phyloP scores from a whole-genome alignment of 2,113 vertebrate genomes.

The Psittacara wagleri region DNA sequence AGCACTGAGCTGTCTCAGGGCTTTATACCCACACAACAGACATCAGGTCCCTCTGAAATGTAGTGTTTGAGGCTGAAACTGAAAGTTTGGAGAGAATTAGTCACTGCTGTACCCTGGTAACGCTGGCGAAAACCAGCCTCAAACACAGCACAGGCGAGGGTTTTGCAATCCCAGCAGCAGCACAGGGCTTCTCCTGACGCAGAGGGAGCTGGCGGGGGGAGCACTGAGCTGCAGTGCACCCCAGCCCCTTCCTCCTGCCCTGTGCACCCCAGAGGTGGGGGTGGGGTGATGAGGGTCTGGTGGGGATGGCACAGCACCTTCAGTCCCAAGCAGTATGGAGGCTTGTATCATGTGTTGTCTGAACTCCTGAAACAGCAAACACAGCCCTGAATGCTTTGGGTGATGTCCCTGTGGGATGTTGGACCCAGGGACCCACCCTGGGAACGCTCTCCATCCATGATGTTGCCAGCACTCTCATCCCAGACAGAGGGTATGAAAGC shows the following conservation, averaged over 20 bases:
- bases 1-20: not conserved
- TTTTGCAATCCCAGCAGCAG: conserved; percentile 35
- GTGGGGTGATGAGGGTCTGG: rapidly evolving
- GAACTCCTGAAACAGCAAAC: not conserved
- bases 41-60: conserved; percentile 40
- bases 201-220: not conserved
- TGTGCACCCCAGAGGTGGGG: not conserved
- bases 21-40: conserved; percentile 36
- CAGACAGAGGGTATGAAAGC: not conserved
- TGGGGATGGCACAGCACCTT: not conserved
- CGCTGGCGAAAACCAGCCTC: conserved; percentile 54
- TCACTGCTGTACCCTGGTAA: conserved; percentile 70
- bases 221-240: not conserved
- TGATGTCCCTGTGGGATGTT: not conserved
- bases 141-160: conserved; percentile 46
- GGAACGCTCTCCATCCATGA: rapidly evolving
- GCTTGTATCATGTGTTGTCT: rapidly evolving
- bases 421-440: not conserved
- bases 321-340: rapidly evolving
- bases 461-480: not conserved
- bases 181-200: not conserved
- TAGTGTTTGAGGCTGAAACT: conserved; percentile 61
- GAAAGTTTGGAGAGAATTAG: conserved; percentile 70
- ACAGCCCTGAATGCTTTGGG: not conserved
- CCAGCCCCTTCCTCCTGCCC: not conserved